Base-by-base conservation (phyloP, 1,140 invertebrate genomes). In the Cherax destructor region DNA sequence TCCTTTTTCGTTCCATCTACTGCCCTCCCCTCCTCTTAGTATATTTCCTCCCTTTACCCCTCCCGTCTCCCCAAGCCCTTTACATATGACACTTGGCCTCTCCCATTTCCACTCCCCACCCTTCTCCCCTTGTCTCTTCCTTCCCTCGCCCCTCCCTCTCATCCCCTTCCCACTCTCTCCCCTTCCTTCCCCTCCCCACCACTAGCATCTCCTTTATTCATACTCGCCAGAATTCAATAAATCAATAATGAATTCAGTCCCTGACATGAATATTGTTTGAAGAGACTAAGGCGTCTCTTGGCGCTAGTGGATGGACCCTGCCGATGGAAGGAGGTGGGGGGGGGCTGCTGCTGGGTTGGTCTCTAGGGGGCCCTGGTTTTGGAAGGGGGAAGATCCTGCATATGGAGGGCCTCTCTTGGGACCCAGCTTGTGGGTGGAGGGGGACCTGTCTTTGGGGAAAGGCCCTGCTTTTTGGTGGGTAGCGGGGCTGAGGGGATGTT, bases 231-330 rank as follows among this genome's bases (percentile, higher is more conserved):
- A 65, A 69, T 65, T 41, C 81, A 69, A 83, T 83, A 83, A 83
- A 83, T 83, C 81, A 41, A 83, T 83, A 83, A 83, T 83, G 59
- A 83, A 83, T 69, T 83, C 61, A 47, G 16, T 21, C 4, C 56
- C 59, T 6, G 61, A 69, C 59, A 83, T 83, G 81, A 83, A 83
- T 83, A 83, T 50, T 83, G 80, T 83, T 83, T 83, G 80, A 61
- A 10, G 41, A 83, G 81, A 65, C 81, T 83, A 65, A 83, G 47
- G 52, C 52, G 52, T 9, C 52, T 56, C 52, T 56, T 1, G 52
- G 13, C 52, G 30, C 30, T 41, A 41, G 30, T 41, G 30, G 30
- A 41, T 41, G 30, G 30, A 41, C 30, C 30, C 30, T 41, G 30
- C 30, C 30, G 30, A 41, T 41, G 30, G 30, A 1, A 41, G 30